These are phyloP conservation scores for Spheniscus humboldti DNA, from an alignment of 2,797 vertebrate genomes.

Conservation along the genomic window DNA sequence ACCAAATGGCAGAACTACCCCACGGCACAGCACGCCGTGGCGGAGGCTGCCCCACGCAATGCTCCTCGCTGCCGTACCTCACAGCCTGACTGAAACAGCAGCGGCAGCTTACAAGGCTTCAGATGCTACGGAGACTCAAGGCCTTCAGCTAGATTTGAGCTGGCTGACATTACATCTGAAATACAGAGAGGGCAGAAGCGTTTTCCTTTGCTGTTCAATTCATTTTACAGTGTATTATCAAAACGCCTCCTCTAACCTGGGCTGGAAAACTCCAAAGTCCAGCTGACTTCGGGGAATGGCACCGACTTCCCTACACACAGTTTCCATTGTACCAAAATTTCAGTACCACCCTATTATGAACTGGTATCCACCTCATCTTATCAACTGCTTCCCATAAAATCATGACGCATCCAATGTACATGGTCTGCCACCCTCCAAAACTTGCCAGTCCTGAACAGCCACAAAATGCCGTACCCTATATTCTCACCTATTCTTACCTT, in stretches of 20 bases:
- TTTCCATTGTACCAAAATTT: neutral
- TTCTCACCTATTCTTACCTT: neutral
- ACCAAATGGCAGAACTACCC: neutral
- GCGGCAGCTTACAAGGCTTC: neutral
- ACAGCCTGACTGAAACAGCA: neutral
- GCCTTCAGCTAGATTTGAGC: neutral
- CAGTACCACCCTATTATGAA: neutral
- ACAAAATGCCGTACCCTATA: neutral
- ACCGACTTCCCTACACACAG: accelerated
- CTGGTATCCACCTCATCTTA: neutral
- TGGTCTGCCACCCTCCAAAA: neutral
- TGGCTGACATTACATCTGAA: neutral
- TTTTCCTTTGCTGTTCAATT: neutral
- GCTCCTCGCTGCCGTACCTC: neutral
- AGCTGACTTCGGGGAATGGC: neutral
- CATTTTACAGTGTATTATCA: neutral
- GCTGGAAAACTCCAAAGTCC: neutral
- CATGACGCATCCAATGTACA: neutral
- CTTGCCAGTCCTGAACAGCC: neutral
- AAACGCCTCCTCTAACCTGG: neutral
- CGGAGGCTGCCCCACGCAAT: accelerated
- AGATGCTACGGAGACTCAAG: neutral
- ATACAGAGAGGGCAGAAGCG: neutral
- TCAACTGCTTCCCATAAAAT: neutral
- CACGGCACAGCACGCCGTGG: accelerated